These are phyloP conservation scores for Cyclura pinguis DNA, from an alignment of 2,797 vertebrate genomes.

Conservation along the genomic window DNA sequence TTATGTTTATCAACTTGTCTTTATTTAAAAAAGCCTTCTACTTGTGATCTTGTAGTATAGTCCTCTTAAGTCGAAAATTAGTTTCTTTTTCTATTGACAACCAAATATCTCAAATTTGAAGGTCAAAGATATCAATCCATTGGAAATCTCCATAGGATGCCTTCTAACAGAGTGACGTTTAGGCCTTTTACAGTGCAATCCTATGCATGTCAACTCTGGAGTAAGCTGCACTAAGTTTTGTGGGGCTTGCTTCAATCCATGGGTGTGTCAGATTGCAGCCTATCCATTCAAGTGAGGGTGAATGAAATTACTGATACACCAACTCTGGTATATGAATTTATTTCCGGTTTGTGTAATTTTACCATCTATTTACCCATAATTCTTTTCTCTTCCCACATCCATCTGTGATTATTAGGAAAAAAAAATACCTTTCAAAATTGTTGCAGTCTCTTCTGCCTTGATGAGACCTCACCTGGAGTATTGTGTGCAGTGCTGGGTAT, in stretches of 20 bases:
- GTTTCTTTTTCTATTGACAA: not conserved
- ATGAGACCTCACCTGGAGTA: too few species aligned
- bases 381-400: not conserved
- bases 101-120: conserved; percentile 19
- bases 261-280: not conserved
- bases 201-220: not conserved
- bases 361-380: not conserved
- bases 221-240: not conserved
- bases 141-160: not conserved
- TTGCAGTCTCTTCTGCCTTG: not conserved
- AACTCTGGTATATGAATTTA: not conserved
- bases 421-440: not conserved
- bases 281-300: not conserved
- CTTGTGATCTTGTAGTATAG: too few species aligned
- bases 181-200: not conserved
- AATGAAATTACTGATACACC: not conserved
- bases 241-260: not conserved
- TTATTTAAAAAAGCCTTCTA: not conserved
- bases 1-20: not conserved
- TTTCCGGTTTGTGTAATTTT: not conserved
- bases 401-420: too few species aligned
- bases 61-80: too few species aligned
- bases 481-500: too few species aligned
- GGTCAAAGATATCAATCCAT: conserved; percentile 11
- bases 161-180: conserved; percentile 21